Percentiles rank a stretch among this genome's conserved stretches.
Conservation (phyloP, 2,888 invertebrate genomes). For the Drosophila pegasa region DNA sequence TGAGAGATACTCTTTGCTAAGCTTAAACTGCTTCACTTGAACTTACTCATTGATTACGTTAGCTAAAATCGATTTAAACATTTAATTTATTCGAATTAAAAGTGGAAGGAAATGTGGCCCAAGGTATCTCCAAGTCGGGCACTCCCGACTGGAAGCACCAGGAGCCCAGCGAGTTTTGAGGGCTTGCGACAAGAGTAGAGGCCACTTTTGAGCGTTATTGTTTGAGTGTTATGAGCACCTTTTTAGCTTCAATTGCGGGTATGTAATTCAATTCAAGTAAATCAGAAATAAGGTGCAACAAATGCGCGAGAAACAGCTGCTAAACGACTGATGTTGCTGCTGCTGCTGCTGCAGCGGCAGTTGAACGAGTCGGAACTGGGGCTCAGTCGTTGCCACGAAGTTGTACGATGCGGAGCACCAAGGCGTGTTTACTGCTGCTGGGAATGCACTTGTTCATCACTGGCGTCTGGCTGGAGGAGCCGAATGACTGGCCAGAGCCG, state of each 20-base stretch:
- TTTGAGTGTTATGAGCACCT: not conserved
- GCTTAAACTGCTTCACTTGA: too few relatives aligned
- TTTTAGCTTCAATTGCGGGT: not conserved
- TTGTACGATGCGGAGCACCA: slow-evolving; percentile 30
- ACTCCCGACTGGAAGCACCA: not conserved
- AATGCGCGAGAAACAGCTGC: slow-evolving; percentile 25
- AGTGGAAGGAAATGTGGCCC: not conserved
- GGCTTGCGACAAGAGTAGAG: too few relatives aligned
- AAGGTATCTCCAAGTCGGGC: not conserved
- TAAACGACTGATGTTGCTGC: not conserved
- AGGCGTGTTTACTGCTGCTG: slow-evolving; percentile 9
- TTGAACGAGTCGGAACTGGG: not conserved
- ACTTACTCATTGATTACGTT: too few relatives aligned
- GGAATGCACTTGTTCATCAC: slow-evolving; percentile 13
- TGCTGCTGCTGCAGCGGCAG: not conserved
- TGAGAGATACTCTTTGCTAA: too few relatives aligned
- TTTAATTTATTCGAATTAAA: not conserved
- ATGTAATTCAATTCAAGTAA: slow-evolving; percentile 12
- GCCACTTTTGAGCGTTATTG: not conserved
- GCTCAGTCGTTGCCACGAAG: slow-evolving; percentile 29
- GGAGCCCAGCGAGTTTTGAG: not conserved
- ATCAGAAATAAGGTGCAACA: not conserved
- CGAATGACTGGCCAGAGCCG: slow-evolving; percentile 23
- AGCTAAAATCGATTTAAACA: too few relatives aligned
- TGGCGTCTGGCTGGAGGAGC: slow-evolving; percentile 9